phyloP scores from a whole-genome alignment of 2,113 vertebrate species.

The Tenrec ecaudatus region DNA sequence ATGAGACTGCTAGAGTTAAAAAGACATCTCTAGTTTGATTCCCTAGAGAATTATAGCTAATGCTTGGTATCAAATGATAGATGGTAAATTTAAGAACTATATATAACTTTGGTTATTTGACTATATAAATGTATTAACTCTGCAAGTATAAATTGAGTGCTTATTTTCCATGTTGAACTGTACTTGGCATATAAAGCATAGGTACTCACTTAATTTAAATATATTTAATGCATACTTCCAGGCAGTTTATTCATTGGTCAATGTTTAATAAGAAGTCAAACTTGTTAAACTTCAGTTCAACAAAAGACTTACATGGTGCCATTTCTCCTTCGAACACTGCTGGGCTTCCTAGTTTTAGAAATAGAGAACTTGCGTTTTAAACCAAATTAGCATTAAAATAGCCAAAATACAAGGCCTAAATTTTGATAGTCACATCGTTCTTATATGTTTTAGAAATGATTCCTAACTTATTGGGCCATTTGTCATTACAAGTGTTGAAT shows the following conservation, averaged over 20 bases:
- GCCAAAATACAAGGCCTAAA: slow-evolving; percentile 1
- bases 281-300: not conserved
- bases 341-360: slow-evolving; percentile 37
- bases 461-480: not conserved
- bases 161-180: not conserved
- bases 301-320: not conserved
- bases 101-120: slow-evolving; percentile 32
- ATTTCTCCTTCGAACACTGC: not conserved
- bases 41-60: slow-evolving; percentile 56
- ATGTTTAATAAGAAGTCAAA: not conserved
- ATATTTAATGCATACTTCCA: slow-evolving; percentile 17
- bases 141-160: not conserved
- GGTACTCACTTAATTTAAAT: slow-evolving; percentile 29
- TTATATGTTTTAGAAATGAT: slow-evolving; percentile 25
- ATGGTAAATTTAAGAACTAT: slow-evolving; percentile 53
- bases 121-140: slow-evolving; percentile 2
- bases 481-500: not conserved
- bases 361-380: not conserved
- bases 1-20: slow-evolving; percentile 77
- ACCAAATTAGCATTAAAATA: slow-evolving; percentile 20
- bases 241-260: slow-evolving; percentile 45
- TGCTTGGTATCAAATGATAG: slow-evolving; percentile 69
- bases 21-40: slow-evolving; percentile 74
- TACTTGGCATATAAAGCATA: not conserved
- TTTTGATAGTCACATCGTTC: not conserved